Conservation (phyloP, 2,888 invertebrate species). For the Drosophila cognata region DNA sequence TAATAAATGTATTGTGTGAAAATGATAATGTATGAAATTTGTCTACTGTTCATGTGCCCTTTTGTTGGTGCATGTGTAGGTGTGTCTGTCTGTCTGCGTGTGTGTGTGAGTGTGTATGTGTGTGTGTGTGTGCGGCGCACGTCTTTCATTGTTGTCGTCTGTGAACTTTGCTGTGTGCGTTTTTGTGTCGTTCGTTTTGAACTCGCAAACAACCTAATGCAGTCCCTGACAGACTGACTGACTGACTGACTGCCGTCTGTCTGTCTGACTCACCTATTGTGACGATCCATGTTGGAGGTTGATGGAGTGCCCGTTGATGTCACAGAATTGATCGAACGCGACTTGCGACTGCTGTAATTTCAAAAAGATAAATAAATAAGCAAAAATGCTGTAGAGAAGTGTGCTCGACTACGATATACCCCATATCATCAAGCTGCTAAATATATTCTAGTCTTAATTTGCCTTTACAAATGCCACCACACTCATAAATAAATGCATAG, state of each 20-base stretch:
- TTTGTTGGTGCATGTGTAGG: background rate
- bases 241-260: constrained; percentile 16
- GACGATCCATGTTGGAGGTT: constrained; percentile 83
- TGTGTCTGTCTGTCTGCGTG: background rate
- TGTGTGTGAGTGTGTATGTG: background rate
- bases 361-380: background rate
- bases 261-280: constrained; percentile 82
- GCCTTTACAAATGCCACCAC: background rate
- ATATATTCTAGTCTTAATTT: background rate
- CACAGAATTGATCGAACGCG: constrained; percentile 85
- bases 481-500: too few species aligned
- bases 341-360: constrained; percentile 82
- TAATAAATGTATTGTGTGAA: constrained; percentile 61
- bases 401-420: background rate
- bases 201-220: constrained; percentile 54
- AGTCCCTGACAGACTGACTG: constrained; percentile 1
- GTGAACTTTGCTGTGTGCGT: constrained; percentile 23
- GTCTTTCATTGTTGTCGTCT: constrained; percentile 35
- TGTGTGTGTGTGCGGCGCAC: constrained; percentile 1
- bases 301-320: constrained; percentile 84
- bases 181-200: constrained; percentile 42
- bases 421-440: background rate
- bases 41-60: constrained; percentile 17
- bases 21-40: constrained; percentile 61
- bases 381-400: background rate